phyloP scores from a whole-genome alignment of 2,888 invertebrate genomes.

The Leptinotarsa rubiginosa region DNA sequence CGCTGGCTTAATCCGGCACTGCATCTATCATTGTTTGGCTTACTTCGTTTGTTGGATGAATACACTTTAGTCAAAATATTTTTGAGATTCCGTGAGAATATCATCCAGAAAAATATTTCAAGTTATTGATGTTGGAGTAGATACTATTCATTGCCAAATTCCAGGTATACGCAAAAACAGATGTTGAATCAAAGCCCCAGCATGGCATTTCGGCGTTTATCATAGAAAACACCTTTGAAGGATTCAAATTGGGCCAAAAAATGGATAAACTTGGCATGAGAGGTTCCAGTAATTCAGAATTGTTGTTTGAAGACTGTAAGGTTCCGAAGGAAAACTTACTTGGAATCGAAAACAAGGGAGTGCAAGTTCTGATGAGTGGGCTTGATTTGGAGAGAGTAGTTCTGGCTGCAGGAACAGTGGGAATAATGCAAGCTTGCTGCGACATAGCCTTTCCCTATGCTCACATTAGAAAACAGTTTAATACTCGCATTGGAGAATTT shows the following conservation, averaged over 20 bases:
- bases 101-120: no score
- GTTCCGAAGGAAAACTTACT: constrained; percentile 86
- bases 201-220: constrained; percentile 96
- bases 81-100: no score
- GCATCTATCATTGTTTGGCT: no score
- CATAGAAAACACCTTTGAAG: constrained; percentile 88
- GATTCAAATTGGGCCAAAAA: constrained; percentile 90
- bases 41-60: no score
- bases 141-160: not conserved
- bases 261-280: constrained; percentile 98
- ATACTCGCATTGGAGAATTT: constrained; percentile 88
- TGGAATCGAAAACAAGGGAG: constrained; percentile 85
- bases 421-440: constrained; percentile 95
- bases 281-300: constrained; percentile 94
- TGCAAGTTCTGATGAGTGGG: constrained; percentile 97
- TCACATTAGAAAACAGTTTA: constrained; percentile 93
- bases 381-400: constrained; percentile 92
- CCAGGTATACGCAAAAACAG: constrained; percentile 93
- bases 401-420: constrained; percentile 91
- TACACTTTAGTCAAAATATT: no score
- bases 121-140: no score
- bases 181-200: constrained; percentile 77
- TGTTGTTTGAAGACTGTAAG: constrained; percentile 96
- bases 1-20: no score
- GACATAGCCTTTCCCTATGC: constrained; percentile 96